Conservation (phyloP, 1,140 invertebrate genomes). For the Aphaenogaster rudis region DNA sequence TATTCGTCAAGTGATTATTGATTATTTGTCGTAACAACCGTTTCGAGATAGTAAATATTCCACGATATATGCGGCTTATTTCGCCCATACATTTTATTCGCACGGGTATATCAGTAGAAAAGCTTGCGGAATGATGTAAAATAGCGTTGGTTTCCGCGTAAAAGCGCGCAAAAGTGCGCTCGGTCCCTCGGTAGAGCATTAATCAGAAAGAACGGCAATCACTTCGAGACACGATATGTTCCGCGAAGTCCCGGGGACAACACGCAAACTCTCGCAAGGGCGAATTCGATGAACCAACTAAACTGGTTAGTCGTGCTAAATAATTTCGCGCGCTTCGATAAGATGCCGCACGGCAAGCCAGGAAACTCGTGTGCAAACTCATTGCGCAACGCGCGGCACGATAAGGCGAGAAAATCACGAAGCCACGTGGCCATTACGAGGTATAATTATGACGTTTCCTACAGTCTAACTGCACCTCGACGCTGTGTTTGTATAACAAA, state of each 20-base stretch:
- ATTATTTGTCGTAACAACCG: not conserved
- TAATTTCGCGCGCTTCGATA: slow-evolving; percentile 55
- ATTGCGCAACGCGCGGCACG: slow-evolving; percentile 22
- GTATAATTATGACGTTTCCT: slow-evolving; percentile 58
- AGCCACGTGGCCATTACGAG: slow-evolving; percentile 45
- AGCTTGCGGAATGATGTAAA: slow-evolving; percentile 40
- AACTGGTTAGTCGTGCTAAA: slow-evolving; percentile 57
- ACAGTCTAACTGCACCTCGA: not conserved
- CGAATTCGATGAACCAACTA: slow-evolving; percentile 61
- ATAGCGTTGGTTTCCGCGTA: not conserved
- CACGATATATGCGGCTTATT: not conserved
- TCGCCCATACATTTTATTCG: slow-evolving; percentile 30
- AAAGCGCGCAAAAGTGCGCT: slow-evolving; percentile 11
- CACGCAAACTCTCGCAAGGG: slow-evolving; percentile 35
- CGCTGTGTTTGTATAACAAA: not conserved
- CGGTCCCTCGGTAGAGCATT: slow-evolving; percentile 56
- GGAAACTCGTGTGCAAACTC: slow-evolving; percentile 51
- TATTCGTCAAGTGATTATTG: slow-evolving; percentile 17
- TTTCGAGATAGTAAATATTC: slow-evolving; percentile 28
- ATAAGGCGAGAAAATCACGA: slow-evolving; percentile 53
- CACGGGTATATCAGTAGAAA: not conserved
- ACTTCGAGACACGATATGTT: slow-evolving; percentile 57
- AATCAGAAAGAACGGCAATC: slow-evolving; percentile 74
- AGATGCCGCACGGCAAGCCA: slow-evolving; percentile 46
- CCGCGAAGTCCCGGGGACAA: slow-evolving; percentile 16